Evolutionary conservation across 2,797 vertebrate genomes (phyloP), one percentile per base, ranked within the genome.

Genomic region (Danio aesculapii): DNA sequence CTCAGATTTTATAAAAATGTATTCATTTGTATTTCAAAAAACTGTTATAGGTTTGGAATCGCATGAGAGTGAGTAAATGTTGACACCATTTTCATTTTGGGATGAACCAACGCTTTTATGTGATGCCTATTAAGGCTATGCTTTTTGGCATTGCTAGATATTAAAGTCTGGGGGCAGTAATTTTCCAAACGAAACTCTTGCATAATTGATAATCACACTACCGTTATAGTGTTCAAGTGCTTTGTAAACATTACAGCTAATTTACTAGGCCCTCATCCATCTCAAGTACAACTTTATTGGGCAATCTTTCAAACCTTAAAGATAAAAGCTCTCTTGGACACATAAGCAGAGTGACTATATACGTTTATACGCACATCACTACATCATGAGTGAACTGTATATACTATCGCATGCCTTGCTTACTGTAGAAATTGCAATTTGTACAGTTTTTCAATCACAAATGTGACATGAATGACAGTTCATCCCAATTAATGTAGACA

Each of bases 201-300:
- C 61, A 66, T 44, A 77, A 55, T 44, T 66, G 62, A 77, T 67
- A 30, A 77, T 21, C 62, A 17, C 50, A 46, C 13, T 8, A 21
- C n/a, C 8, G 8, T 47, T 67, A 46, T n/a, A 13, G 17, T 44
- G 39, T 14, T 52, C 10, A 52, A 6, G 8, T 21, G 50, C 50
- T 44, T 44, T 21, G 50, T 46, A 64, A 67, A 77, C 63, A 67
- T 77, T n/a, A 47, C n/a, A 9, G 17, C 43, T 55, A n/a, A 57
- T 57, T 49, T 52, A 43, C 59, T 41, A 21, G n/a, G 3, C 5
- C 17, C 46, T 43, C 75, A 7, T 16, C 17, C 17, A 46, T 46
- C 12, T 53, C 5, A 63, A 14, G 13, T 76, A 16, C 5, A 41
- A 11, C 9, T 67, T 47, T 30, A 75, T 13, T 8, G 17, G 50